Conservation (phyloP, 2,888 invertebrate species). For the Melieria crassipennis region DNA sequence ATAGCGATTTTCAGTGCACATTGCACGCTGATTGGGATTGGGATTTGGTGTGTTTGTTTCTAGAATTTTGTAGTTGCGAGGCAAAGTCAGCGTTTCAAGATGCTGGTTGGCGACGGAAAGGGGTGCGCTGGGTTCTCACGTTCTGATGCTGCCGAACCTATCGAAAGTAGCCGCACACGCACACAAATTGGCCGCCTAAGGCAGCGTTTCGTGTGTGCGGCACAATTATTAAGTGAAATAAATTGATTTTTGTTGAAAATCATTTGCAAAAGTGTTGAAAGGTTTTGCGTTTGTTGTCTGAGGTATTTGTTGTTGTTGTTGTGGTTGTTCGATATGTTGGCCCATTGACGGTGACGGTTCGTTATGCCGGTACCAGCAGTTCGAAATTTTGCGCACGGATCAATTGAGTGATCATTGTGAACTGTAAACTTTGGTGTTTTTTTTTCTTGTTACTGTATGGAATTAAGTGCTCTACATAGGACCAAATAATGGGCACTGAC, state of each 20-base stretch:
- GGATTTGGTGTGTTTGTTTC: background rate
- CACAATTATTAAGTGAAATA: constrained; percentile 31
- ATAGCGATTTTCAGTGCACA: constrained; percentile 11
- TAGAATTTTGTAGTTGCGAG: background rate
- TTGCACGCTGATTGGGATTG: constrained; percentile 12
- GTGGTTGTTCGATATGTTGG: constrained; percentile 13
- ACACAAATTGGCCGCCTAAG: too few relatives aligned
- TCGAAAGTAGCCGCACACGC: background rate
- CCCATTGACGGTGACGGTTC: constrained; percentile 7
- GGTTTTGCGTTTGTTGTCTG: constrained; percentile 18
- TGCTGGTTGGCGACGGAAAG: background rate
- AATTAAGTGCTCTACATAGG: constrained; percentile 21
- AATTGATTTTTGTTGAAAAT: constrained; percentile 18
- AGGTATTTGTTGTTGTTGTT: background rate
- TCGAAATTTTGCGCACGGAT: constrained; percentile 26
- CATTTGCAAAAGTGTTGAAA: constrained; percentile 30
- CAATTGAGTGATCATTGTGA: constrained; percentile 25
- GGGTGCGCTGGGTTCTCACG: constrained; percentile 29
- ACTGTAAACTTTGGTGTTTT: background rate
- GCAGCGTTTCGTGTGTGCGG: background rate
- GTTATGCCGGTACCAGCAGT: constrained; percentile 24
- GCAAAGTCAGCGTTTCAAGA: background rate
- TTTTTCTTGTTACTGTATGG: constrained; percentile 13
- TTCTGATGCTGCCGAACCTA: background rate
- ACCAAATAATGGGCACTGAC: too few relatives aligned